Evolutionary conservation across 2,888 invertebrate genomes (phyloP).

Genomic region (Cheilosia pagana): DNA sequence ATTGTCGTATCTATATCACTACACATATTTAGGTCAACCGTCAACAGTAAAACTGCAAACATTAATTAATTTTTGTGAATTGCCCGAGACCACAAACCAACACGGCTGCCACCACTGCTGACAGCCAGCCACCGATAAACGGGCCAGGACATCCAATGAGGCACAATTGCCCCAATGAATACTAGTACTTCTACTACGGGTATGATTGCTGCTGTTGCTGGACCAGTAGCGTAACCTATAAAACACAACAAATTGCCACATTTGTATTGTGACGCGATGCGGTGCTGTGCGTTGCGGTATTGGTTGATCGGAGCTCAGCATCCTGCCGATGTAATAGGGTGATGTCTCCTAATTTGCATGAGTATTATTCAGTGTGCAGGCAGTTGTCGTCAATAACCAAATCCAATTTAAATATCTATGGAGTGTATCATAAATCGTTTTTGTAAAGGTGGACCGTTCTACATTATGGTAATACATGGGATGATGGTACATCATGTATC

Average conservation of each 20-base stretch:
- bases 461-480: no score
- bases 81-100: constrained; percentile 42
- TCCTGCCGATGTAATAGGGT: constrained; percentile 19
- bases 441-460: constrained; percentile 7
- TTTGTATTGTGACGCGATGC: constrained; percentile 24
- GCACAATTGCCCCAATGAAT: constrained; percentile 5
- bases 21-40: constrained; percentile 50
- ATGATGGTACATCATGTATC: constrained; percentile 26
- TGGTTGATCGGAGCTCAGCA: constrained; percentile 1
- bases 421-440: constrained; percentile 44
- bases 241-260: constrained; percentile 39
- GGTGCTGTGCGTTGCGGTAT: constrained; percentile 21
- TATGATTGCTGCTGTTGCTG: constrained; percentile 21
- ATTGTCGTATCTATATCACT: constrained; percentile 14
- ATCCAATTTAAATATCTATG: constrained; percentile 58
- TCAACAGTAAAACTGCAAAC: constrained; percentile 65
- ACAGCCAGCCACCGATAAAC: constrained; percentile 39
- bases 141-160: constrained; percentile 28
- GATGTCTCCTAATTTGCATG: not conserved
- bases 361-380: constrained; percentile 2
- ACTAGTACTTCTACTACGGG: not conserved
- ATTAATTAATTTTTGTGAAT: constrained; percentile 71
- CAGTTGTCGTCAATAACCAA: constrained; percentile 48
- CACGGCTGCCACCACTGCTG: constrained; percentile 42
- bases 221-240: constrained; percentile 32